A percentile compares a stretch with the other conserved stretches of the same genome.
phyloP scores from a whole-genome alignment of 1,140 invertebrate species.

The Archivesica marissinica region DNA sequence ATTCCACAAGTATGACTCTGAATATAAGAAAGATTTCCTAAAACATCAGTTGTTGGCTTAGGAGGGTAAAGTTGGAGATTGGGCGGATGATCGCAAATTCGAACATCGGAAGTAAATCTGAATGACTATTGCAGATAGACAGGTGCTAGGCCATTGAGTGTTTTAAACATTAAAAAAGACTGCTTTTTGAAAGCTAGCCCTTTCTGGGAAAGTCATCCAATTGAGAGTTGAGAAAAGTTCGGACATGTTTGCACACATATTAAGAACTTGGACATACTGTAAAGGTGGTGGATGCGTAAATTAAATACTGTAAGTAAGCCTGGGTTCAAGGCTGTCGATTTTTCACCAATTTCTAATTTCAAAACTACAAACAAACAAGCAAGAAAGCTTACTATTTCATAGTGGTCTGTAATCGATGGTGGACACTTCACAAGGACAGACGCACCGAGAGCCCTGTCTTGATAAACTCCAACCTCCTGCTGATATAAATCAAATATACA shows the following conservation, averaged over 20 bases:
- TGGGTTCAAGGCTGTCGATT: not conserved
- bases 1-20: too few species aligned
- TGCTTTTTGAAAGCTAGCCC: too few species aligned
- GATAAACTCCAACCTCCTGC: conserved; percentile 19
- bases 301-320: not conserved
- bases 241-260: not conserved
- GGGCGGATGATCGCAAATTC: too few species aligned
- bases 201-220: not conserved
- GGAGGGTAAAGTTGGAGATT: too few species aligned
- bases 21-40: too few species aligned
- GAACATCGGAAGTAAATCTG: too few species aligned
- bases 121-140: too few species aligned
- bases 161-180: too few species aligned
- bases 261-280: not conserved
- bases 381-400: not conserved
- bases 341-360: not conserved
- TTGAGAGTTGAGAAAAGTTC: not conserved
- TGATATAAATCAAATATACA: not conserved
- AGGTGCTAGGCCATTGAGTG: too few species aligned
- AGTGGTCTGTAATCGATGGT: not conserved
- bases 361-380: not conserved
- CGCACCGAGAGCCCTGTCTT: not conserved
- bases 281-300: not conserved
- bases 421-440: conserved; percentile 6
- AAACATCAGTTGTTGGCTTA: too few species aligned